phyloP scores from a whole-genome alignment of 2,888 invertebrate species.

The Drosophila meridiana region DNA sequence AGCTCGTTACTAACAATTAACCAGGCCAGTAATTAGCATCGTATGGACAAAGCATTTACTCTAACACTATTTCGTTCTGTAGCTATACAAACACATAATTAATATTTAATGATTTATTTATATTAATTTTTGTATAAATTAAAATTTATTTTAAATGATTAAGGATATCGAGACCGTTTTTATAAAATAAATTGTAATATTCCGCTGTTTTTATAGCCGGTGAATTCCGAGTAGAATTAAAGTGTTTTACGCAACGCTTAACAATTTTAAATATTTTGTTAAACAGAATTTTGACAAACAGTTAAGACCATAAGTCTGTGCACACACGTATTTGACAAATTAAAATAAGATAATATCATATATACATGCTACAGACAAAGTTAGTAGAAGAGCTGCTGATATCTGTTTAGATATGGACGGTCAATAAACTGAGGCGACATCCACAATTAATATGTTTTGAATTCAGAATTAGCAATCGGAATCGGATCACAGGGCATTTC shows the following conservation, averaged over 20 bases:
- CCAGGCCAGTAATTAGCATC: not conserved
- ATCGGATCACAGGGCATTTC: constrained; percentile 38
- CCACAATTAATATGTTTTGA: constrained; percentile 24
- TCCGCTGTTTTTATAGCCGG: not conserved
- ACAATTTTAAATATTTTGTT: not conserved
- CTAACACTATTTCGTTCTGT: not conserved
- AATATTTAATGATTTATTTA: too few relatives aligned
- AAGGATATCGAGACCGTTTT: too few relatives aligned
- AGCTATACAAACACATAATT: too few relatives aligned
- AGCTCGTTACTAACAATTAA: not conserved
- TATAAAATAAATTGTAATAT: not conserved
- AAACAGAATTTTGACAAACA: not conserved
- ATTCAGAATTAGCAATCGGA: constrained; percentile 33
- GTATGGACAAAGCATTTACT: not conserved
- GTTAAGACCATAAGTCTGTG: not conserved
- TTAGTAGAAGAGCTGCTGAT: not conserved
- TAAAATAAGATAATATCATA: not conserved
- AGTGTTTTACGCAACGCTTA: not conserved
- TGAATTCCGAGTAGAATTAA: not conserved
- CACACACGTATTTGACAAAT: not conserved
- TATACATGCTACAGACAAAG: not conserved
- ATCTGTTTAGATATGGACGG: constrained; percentile 15
- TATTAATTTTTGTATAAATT: too few relatives aligned
- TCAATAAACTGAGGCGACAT: constrained; percentile 40
- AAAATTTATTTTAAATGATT: too few relatives aligned